phyloP scores from a whole-genome alignment of 1,140 invertebrate genomes.

The Colletes gigas region DNA sequence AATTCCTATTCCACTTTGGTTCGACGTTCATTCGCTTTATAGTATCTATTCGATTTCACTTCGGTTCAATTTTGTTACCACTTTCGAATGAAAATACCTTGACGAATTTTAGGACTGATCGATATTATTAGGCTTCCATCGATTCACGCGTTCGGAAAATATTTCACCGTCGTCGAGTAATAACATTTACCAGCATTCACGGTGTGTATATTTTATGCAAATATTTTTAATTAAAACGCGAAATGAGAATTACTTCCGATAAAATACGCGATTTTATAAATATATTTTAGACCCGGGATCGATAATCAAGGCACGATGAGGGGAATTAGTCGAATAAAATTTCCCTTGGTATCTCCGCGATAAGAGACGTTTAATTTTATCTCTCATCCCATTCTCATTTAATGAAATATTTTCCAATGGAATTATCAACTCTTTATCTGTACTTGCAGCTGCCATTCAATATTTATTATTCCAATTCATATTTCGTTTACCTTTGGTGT shows the following conservation, averaged over 20 bases:
- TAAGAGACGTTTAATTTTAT: neutral
- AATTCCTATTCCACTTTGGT: neutral
- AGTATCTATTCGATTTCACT: neutral
- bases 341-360: neutral
- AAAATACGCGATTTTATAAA: no score
- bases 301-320: no score
- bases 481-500: neutral
- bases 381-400: neutral
- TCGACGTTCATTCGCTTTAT: neutral
- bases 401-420: constrained; percentile 21
- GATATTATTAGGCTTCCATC: no score
- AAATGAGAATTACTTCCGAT: no score
- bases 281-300: no score
- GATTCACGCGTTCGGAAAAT: neutral
- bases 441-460: neutral
- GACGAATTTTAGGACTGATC: no score
- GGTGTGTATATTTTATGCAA: no score
- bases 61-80: neutral
- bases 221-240: neutral
- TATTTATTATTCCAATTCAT: neutral
- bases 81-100: no score
- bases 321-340: no score
- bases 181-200: no score
- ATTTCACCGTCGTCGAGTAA: no score
- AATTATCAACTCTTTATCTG: neutral